A percentile compares a stretch with the other conserved stretches of the same genome.
These are phyloP conservation scores for Leucania comma DNA, from an alignment of 2,888 invertebrate genomes.

Conservation along the genomic window DNA sequence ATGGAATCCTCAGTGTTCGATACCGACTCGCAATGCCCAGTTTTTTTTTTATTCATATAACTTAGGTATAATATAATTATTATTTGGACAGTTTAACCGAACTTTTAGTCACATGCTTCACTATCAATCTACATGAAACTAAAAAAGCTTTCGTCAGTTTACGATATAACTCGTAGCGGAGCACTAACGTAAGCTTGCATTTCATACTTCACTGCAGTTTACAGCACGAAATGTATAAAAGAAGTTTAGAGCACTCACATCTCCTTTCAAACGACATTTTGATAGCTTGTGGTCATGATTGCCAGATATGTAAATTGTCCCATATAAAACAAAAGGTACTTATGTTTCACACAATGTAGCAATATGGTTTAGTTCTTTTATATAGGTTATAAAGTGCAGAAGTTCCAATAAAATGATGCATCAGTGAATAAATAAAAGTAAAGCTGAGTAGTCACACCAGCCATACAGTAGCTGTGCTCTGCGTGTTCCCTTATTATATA, in stretches of 20 bases:
- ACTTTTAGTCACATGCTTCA: too few relatives aligned
- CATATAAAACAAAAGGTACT: constrained; percentile 1
- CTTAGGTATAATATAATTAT: too few relatives aligned
- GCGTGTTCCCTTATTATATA: too few relatives aligned
- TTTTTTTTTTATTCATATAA: too few relatives aligned
- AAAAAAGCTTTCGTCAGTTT: background rate
- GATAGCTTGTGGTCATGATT: background rate
- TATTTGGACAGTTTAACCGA: too few relatives aligned
- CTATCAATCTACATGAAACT: background rate
- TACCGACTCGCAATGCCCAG: too few relatives aligned
- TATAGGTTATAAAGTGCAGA: constrained; percentile 8
- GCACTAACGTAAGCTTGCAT: constrained; percentile 5
- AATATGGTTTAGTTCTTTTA: constrained; percentile 30
- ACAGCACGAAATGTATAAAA: too few relatives aligned
- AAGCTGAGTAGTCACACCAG: too few relatives aligned
- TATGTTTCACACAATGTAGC: constrained; percentile 3
- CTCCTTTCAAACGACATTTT: constrained; percentile 18
- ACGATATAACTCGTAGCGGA: background rate
- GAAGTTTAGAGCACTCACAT: background rate
- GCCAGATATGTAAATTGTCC: background rate
- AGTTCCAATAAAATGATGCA: constrained; percentile 4
- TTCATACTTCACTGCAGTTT: constrained; percentile 14
- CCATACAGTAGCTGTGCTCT: background rate
- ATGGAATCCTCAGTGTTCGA: too few relatives aligned
- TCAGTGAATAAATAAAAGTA: constrained; percentile 3